Evolutionary conservation across 1,140 invertebrate species (phyloP).

Genomic region (Zaprionus africanus): DNA sequence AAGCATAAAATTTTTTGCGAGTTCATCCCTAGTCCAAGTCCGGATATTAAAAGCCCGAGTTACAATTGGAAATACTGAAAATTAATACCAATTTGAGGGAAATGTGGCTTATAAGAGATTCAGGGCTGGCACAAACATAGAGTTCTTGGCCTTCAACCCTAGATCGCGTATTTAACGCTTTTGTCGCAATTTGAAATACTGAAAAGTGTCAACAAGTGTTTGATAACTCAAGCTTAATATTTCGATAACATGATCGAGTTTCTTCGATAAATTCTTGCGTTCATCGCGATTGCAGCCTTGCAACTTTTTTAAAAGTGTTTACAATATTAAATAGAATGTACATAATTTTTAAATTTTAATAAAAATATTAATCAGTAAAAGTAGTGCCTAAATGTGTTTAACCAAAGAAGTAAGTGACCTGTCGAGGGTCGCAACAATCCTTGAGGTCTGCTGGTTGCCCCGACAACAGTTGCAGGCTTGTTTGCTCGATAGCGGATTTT

Average conservation of each 20-base stretch:
- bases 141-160: background rate
- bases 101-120: background rate
- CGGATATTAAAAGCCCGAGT: too few species aligned
- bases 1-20: background rate
- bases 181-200: too few species aligned
- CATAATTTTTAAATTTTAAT: background rate
- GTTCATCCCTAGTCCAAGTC: too few species aligned
- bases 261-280: too few species aligned
- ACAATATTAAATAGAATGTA: too few species aligned
- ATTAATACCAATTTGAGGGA: conserved; percentile 38
- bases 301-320: too few species aligned
- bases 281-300: too few species aligned
- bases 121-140: conserved; percentile 1
- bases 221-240: too few species aligned
- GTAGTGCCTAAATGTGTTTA: background rate
- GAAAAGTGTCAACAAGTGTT: too few species aligned
- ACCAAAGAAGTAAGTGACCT: background rate
- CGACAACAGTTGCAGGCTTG: conserved; percentile 44
- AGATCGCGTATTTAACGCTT: too few species aligned
- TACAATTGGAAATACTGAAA: too few species aligned
- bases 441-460: conserved; percentile 22
- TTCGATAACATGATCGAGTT: too few species aligned
- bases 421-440: background rate
- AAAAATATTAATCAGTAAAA: background rate
- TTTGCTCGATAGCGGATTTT: conserved; percentile 51